A percentile compares a stretch with the other conserved stretches of the same genome.
These are phyloP conservation scores for Hyperoplus lanceolatus DNA, from an alignment of 2,797 vertebrate species.

Conservation along the genomic window DNA sequence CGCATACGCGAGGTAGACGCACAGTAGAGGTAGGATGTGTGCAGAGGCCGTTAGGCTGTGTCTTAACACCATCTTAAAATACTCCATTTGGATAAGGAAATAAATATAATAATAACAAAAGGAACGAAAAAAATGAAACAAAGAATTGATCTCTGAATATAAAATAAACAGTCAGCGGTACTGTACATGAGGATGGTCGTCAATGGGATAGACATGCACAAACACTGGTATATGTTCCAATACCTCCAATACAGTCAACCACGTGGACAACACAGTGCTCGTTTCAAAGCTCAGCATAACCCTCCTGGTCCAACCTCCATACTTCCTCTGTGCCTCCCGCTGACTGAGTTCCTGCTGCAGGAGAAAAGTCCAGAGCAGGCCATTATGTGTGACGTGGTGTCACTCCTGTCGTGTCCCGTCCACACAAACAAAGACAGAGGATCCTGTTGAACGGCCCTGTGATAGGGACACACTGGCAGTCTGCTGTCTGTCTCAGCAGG, in stretches of 20 bases:
- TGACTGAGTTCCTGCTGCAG: constrained; percentile 61
- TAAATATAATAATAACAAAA: neutral
- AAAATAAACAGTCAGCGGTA: neutral
- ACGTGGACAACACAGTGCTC: neutral
- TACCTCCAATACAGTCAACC: neutral
- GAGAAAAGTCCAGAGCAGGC: constrained; percentile 70
- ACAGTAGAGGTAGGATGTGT: too few species aligned
- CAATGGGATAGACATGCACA: neutral
- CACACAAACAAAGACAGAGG: constrained; percentile 67
- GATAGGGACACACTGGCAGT: constrained; percentile 54
- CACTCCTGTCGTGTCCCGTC: constrained; percentile 65
- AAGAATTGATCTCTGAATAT: neutral
- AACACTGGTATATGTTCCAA: neutral
- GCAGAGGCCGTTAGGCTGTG: too few species aligned
- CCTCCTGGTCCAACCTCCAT: neutral
- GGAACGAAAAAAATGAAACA: neutral
- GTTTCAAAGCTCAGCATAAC: neutral
- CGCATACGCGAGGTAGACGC: too few species aligned
- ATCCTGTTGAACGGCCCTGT: constrained; percentile 46
- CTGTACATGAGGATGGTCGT: neutral
- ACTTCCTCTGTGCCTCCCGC: constrained; percentile 38
- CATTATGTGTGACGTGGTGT: constrained; percentile 67
- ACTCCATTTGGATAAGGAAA: neutral
- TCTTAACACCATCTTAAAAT: neutral
- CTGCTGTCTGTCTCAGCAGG: constrained; percentile 71